Percentiles rank a stretch among this genome's conserved stretches.
These are phyloP conservation scores for Thereva nobilitata DNA, from an alignment of 2,888 invertebrate species.

Conservation along the genomic window DNA sequence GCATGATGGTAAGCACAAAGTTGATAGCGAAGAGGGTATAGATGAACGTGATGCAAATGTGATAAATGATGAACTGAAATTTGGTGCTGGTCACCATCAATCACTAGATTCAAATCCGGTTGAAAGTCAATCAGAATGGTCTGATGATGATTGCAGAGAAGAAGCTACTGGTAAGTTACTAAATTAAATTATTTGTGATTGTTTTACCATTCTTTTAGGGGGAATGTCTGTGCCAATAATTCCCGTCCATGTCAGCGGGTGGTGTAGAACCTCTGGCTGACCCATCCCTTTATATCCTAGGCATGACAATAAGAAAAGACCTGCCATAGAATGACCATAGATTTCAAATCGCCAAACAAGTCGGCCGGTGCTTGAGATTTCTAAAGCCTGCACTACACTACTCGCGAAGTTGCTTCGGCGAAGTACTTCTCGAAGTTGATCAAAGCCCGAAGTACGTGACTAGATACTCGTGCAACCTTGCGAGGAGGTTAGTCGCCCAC, in stretches of 20 bases:
- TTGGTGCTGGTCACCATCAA: slow-evolving; percentile 57
- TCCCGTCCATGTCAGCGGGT: neutral
- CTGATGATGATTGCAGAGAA: slow-evolving; percentile 68
- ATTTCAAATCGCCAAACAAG: no score
- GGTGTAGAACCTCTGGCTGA: no score
- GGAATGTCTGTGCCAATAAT: neutral
- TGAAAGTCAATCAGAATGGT: slow-evolving; percentile 84
- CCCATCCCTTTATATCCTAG: no score
- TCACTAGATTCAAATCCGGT: slow-evolving; percentile 60
- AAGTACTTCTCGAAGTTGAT: no score
- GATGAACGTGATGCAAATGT: slow-evolving; percentile 49
- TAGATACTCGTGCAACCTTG: no score
- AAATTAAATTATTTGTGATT: neutral
- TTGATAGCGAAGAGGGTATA: slow-evolving; percentile 13
- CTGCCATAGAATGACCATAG: no score
- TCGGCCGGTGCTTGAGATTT: no score
- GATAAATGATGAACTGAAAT: slow-evolving; percentile 59
- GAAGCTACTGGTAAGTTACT: slow-evolving; percentile 62
- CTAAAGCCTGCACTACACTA: no score
- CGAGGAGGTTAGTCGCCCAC: no score
- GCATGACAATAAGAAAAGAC: no score
- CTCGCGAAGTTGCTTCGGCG: no score
- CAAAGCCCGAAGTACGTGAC: no score
- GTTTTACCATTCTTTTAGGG: neutral
- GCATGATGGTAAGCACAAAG: slow-evolving; percentile 12